These are phyloP conservation scores for Coturnix japonica DNA, from an alignment of 2,113 vertebrate species.

Conservation along the genomic window DNA sequence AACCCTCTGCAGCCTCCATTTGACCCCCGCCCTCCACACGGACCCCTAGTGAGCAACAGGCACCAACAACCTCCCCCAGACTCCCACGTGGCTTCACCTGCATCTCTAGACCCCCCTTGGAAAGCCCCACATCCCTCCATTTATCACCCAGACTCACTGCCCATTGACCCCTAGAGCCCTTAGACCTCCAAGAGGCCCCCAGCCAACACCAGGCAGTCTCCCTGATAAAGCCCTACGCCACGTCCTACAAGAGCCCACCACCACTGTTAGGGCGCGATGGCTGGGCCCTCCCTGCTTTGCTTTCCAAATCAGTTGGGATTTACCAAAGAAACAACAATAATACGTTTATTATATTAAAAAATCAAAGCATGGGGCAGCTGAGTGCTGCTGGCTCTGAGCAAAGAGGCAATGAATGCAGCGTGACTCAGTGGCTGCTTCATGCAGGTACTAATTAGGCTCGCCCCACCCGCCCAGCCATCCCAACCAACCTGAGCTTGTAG, in stretches of 20 bases:
- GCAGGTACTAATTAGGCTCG: conserved; percentile 14
- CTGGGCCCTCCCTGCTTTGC: conserved; percentile 8
- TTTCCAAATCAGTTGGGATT: conserved; percentile 32
- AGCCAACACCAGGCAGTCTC: background rate
- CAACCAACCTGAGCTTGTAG: background rate
- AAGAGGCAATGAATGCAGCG: background rate
- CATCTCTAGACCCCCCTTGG: background rate
- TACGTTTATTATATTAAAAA: background rate
- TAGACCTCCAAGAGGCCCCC: background rate
- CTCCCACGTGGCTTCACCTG: no score
- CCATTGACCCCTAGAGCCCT: background rate
- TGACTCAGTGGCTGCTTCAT: conserved; percentile 26
- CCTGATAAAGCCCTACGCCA: background rate
- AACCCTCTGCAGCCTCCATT: background rate
- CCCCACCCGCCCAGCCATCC: background rate
- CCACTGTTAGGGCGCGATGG: rapidly evolving
- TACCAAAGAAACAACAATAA: background rate
- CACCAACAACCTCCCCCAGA: background rate
- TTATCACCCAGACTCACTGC: no score
- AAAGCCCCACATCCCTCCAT: background rate
- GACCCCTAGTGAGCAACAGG: background rate
- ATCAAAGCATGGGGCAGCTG: background rate
- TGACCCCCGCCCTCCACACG: no score
- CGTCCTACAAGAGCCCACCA: background rate
- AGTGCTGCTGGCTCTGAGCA: background rate